phyloP scores from a whole-genome alignment of 92 coral and sea anemone genomes.

The Nematostella vectensis region DNA sequence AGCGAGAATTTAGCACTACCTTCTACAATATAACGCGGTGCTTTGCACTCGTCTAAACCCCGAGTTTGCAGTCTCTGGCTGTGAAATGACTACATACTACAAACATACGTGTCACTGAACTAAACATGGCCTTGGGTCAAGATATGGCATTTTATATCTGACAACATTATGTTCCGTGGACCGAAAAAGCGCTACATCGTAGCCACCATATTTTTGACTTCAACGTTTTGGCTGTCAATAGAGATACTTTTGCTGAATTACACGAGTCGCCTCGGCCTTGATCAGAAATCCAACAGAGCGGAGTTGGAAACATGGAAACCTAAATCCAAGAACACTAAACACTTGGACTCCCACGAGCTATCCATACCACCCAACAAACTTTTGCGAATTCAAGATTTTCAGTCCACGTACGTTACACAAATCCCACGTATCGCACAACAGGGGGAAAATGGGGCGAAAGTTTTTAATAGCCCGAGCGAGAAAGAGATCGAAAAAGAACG shows the following conservation, averaged over 20 bases:
- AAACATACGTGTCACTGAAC: background rate
- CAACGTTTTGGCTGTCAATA: constrained; percentile 65
- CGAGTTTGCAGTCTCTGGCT: too few species aligned
- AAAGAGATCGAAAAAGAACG: constrained; percentile 43
- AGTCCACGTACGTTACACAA: constrained; percentile 38
- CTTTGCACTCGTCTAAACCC: too few species aligned
- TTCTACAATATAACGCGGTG: too few species aligned
- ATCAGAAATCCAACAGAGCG: too few species aligned
- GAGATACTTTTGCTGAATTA: constrained; percentile 56
- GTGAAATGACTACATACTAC: too few species aligned
- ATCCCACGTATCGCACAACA: constrained; percentile 47
- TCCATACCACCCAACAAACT: constrained; percentile 6
- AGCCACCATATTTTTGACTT: constrained; percentile 56
- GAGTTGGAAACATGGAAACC: constrained; percentile 12
- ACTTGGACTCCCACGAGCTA: background rate
- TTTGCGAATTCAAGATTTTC: constrained; percentile 46
- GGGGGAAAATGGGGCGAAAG: constrained; percentile 63
- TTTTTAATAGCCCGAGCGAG: constrained; percentile 30
- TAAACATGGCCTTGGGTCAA: constrained; percentile 7
- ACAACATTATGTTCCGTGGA: constrained; percentile 38
- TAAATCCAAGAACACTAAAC: constrained; percentile 6
- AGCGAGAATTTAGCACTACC: too few species aligned
- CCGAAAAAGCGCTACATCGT: constrained; percentile 61
- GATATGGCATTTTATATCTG: constrained; percentile 1
- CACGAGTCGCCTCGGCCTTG: constrained; percentile 36